A percentile compares a stretch with the other conserved stretches of the same genome.
phyloP scores from a whole-genome alignment of 2,888 invertebrate genomes.

The Diloba caeruleocephala region DNA sequence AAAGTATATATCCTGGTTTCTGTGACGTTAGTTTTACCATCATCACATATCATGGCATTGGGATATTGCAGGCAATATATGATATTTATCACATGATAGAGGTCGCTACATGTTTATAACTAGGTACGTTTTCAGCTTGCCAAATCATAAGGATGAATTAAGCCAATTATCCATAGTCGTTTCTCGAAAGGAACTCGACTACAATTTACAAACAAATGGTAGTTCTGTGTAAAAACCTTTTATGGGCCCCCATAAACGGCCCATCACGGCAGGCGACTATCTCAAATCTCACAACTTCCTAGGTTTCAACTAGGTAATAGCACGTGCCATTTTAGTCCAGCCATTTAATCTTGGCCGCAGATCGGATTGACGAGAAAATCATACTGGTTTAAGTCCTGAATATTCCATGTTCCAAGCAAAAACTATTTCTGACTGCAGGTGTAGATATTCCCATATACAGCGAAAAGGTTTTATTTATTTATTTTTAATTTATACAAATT shows the following conservation, averaged over 20 bases:
- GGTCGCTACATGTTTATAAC: too few species aligned
- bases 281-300: slow-evolving; percentile 46
- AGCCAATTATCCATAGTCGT: too few species aligned
- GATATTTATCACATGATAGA: too few species aligned
- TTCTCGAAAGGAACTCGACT: neutral
- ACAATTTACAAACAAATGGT: neutral
- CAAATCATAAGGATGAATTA: too few species aligned
- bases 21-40: too few species aligned
- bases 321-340: slow-evolving; percentile 62
- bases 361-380: slow-evolving; percentile 62
- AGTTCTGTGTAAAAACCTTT: slow-evolving; percentile 24
- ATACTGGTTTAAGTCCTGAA: slow-evolving; percentile 58
- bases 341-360: slow-evolving; percentile 54
- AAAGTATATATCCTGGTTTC: too few species aligned
- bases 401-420: slow-evolving; percentile 58
- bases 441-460: slow-evolving; percentile 55
- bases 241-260: too few species aligned
- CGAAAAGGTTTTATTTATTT: slow-evolving; percentile 23
- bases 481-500: slow-evolving; percentile 7
- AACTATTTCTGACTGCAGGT: slow-evolving; percentile 54
- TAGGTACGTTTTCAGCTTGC: too few species aligned
- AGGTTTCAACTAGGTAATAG: slow-evolving; percentile 37
- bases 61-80: too few species aligned
- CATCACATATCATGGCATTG: too few species aligned
- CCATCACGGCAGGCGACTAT: slow-evolving; percentile 28